Base-by-base conservation (phyloP, 2,888 invertebrate species). In the Cheilosia grossa region DNA sequence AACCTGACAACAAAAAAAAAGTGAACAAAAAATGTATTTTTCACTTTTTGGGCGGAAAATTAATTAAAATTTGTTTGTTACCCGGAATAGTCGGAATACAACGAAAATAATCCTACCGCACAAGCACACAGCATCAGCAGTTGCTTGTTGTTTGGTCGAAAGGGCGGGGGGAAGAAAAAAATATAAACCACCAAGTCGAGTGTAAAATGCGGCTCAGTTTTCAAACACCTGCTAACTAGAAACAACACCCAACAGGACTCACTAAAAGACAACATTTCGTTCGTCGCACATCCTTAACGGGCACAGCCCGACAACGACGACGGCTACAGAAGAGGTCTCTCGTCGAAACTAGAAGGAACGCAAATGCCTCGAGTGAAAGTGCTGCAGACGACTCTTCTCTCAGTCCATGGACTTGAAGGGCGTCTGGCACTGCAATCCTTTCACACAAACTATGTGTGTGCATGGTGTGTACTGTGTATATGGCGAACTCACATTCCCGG, bases 51-150 rank as follows among this genome's bases (percentile, higher is more conserved):
- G 73, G 70, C 47, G 75, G 70, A 85, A 81, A 85, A 85, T 81
- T 85, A 85, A 85, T 85, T 85, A 85, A 85, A 85, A 81, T 81
- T 85, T 85, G 85, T 85, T 83, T 85, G 75, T 81, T 85, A 75
- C 59, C 67, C 58, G 42, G 53, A 70, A 53, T 51, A 21, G 51
- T 51, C 21, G 9, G 37, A 51, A 44, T 40, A 72, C 56, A 79
- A 66, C 66, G 72, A 75, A 83, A 81, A 81, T 85, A 85, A 85
- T 85, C 81, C 85, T 67, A 64, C 64, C 56, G 63, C 79, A 79
- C 49, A 59, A 58, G 58, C 56, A 56, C 79, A 79, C 49, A 59
- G 30, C 37, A 44, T 33, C 30, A 63, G 19, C 17, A 37, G 49
- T 49, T 21, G 9, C 1, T 49, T 21, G 9, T 1, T 6, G 27